Evolutionary conservation across 2,888 invertebrate species (phyloP), one percentile per base, ranked within the genome.

Genomic region (Ormyrus labotus): DNA sequence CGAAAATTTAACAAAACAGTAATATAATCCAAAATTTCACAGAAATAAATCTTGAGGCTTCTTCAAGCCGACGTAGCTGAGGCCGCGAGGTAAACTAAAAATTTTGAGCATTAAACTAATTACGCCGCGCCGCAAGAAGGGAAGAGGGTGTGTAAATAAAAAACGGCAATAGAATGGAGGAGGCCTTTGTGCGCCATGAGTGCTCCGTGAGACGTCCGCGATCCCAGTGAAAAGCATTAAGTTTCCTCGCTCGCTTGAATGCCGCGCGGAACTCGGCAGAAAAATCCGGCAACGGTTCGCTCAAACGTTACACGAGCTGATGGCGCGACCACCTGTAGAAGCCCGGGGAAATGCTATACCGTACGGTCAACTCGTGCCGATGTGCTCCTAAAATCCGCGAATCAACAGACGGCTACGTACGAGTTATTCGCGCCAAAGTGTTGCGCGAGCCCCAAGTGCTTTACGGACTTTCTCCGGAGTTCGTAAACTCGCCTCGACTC

Each of bases 291-390:
- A 34, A 34, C 34, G 34, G 34, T 34, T 47, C 57, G 45, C 57
- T 57, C n/a, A 13, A 69, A 69, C 45, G 57, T 58, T 51, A 50
- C 34, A 34, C 34, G 34, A 68, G 51, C 60, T 51, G 48, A 60
- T 51, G 50, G 11, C 45, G 6, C 65, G 65, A 76, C 75, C 75
- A 69, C 75, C 68, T 76, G 75, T 76, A 69, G 68, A 61, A 19
- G 34, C 34, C 34, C 34, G 34, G 34, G 3, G 34, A 34, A 34
- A 34, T 34, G 1, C 13, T 58, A 11, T n/a, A 57, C 47, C 6
- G 48, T 11, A 58, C n/a, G 58, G 57, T 67, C 65, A 51, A 34
- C 34, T 34, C 19, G 60, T 8, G 34, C 48, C 45, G 13, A 51
- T 34, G 50, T 63, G 55, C 68, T 6, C 55, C 61, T 19, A 9